Base-by-base conservation (phyloP, 2,797 vertebrate species). In the Gymnodraco acuticeps region DNA sequence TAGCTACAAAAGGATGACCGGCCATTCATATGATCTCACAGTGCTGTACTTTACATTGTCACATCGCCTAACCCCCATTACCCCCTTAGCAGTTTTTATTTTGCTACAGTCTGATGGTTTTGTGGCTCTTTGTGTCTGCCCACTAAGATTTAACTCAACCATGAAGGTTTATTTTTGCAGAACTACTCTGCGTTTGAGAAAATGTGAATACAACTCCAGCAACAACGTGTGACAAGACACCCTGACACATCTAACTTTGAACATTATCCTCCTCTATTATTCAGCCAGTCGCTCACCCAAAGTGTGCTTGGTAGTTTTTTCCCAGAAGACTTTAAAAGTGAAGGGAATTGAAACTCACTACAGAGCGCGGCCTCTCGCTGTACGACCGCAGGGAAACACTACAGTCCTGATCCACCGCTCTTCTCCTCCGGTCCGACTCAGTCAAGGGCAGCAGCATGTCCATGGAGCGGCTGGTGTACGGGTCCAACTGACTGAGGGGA, bases 401-500 rank as follows among this genome's bases (percentile, higher is more conserved):
- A 0, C 94, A 95, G 81, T 96, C 95, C n/a, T 95, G 95, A 66
- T 98, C 97, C 0, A 86, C 90, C 3, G 93, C 95, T 31, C 94
- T 93, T 87, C 95, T 95, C 89, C 95, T 94, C 80, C 91, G 81
- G 58, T 94, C 94, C 0, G 93, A 86, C 87, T 98, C 97, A 33
- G 92, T 94, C 0, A 89, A 79, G 20, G 97, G 96, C 68, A 99
- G 95, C 74, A 98, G 94, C 81, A 96, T 95, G 83, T 98, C 97
- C 20, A 96, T 95, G 5, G 96, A 98, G 86, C 95, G 95, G 79
- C 95, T 96, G 0, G 96, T 96, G 90, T 96, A 97, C 8, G 96
- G 96, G 81, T 99, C 97, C 83, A 95, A 75, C 87, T 97, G 96
- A 93, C 96, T 96, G 85, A 97, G 93, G 0, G 96, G 96, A 0